phyloP scores from a whole-genome alignment of 2,888 invertebrate genomes.

The Himalopsyche japonica region DNA sequence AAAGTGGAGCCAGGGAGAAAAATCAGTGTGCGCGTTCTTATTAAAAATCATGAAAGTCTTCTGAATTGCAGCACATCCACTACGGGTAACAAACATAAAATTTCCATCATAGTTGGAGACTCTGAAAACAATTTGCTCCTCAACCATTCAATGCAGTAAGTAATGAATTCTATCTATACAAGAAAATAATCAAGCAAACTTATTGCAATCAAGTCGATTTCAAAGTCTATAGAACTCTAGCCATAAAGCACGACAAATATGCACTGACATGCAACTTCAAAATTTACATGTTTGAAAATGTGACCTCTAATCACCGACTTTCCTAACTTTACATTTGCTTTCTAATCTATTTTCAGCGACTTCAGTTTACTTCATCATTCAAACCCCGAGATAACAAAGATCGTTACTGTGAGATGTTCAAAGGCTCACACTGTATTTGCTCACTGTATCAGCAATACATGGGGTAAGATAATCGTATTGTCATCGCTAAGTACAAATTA shows the following conservation, averaged over 20 bases:
- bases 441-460: slow-evolving; percentile 63
- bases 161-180: not conserved
- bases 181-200: no score
- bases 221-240: no score
- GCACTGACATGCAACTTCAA: no score
- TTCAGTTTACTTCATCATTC: slow-evolving; percentile 53
- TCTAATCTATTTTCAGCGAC: slow-evolving; percentile 47
- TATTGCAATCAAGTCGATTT: no score
- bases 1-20: slow-evolving; percentile 47
- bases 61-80: slow-evolving; percentile 47
- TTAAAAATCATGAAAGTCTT: slow-evolving; percentile 55
- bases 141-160: slow-evolving; percentile 61
- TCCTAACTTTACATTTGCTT: no score
- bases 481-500: no score
- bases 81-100: slow-evolving; percentile 57
- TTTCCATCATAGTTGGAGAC: slow-evolving; percentile 68
- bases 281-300: no score
- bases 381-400: slow-evolving; percentile 52
- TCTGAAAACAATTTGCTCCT: slow-evolving; percentile 64
- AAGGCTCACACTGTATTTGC: slow-evolving; percentile 55
- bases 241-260: no score
- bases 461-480: slow-evolving; percentile 51
- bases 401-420: slow-evolving; percentile 51
- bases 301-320: no score
- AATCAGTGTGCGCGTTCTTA: slow-evolving; percentile 48